Base-by-base conservation (phyloP, 1,140 invertebrate species). In the Neodiprion pinetum region DNA sequence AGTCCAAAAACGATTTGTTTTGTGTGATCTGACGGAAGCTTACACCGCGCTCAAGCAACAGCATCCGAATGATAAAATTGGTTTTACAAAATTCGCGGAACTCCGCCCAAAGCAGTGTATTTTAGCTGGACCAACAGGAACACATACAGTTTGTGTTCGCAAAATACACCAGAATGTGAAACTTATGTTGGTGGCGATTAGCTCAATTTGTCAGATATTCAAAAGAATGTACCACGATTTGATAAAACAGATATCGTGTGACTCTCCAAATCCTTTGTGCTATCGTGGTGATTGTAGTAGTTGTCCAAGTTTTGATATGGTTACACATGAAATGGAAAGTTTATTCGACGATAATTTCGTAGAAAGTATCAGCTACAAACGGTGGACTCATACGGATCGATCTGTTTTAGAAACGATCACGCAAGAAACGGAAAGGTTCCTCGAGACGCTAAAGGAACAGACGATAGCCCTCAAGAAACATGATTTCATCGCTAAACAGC, bases 401-500 rank as follows among this genome's bases (percentile, higher is more conserved):
- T 50, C 68, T n/a, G 74, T 12, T 23, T 72, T 75, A 65, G 28
- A 48, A 71, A 74, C 73, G 12, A 50, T 71, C 49, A 17, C 23
- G 14, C n/a, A 70, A 3, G 50, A 69, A 17, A 48, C 67, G 7
- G 65, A 67, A 68, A 66, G 65, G 28, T 76, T 76, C 69, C 21
- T 74, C 12, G 72, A 78, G 11, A 49, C 76, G 5, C 48, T 76
- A 68, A 72, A 17, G 12, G 48, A 70, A 17, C 50, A 53, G 61
- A 65, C 77, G n/a, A 67, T 47, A 69, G 74, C 71, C 48, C 53
- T 79, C 14, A 78, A 72, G 50, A 49, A 47, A 17, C 77, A 80
- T 75, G 49, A 76, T 40, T 79, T 75, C 69, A 78, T 78, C 71
- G 72, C 76, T 48, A 76, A 79, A 77, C 48, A 74, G 67, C 78